Conservation (phyloP, 2,888 invertebrate genomes). For the Synergus umbraculus region DNA sequence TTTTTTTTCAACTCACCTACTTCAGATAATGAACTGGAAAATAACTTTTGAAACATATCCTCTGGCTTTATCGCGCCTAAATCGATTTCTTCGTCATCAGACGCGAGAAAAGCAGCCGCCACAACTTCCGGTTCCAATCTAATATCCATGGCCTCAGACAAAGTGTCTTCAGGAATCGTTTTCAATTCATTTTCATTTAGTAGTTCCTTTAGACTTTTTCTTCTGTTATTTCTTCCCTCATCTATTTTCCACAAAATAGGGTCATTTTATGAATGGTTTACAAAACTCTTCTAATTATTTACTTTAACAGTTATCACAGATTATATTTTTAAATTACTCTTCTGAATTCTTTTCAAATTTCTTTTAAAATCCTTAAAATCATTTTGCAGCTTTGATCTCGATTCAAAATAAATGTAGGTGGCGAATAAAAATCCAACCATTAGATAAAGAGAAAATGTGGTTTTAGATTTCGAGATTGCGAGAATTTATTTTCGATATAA, state of each 20-base stretch:
- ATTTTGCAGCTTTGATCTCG: too few species aligned
- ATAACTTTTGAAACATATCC: slow-evolving; percentile 58
- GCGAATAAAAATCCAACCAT: too few species aligned
- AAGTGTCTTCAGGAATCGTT: slow-evolving; percentile 56
- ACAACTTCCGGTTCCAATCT: slow-evolving; percentile 61
- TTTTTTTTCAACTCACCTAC: not conserved
- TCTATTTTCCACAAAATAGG: not conserved
- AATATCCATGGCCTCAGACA: slow-evolving; percentile 53
- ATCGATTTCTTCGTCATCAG: slow-evolving; percentile 56
- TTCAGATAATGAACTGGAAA: slow-evolving; percentile 13
- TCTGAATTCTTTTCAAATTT: too few species aligned
- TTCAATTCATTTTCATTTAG: slow-evolving; percentile 50
- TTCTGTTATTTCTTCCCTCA: slow-evolving; percentile 42
- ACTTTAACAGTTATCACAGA: too few species aligned
- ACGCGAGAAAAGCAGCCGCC: slow-evolving; percentile 61
- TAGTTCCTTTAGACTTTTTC: slow-evolving; percentile 53
- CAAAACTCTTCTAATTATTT: too few species aligned
- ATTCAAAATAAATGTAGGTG: too few species aligned
- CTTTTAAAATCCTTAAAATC: too few species aligned
- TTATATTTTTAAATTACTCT: too few species aligned
- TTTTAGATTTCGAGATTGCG: too few species aligned
- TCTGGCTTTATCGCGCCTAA: slow-evolving; percentile 53
- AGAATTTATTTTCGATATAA: too few species aligned
- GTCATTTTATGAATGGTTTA: not conserved
- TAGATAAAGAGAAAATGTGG: too few species aligned